These are phyloP conservation scores for Colinus virginianus DNA, from an alignment of 2,113 vertebrate species.

Conservation along the genomic window DNA sequence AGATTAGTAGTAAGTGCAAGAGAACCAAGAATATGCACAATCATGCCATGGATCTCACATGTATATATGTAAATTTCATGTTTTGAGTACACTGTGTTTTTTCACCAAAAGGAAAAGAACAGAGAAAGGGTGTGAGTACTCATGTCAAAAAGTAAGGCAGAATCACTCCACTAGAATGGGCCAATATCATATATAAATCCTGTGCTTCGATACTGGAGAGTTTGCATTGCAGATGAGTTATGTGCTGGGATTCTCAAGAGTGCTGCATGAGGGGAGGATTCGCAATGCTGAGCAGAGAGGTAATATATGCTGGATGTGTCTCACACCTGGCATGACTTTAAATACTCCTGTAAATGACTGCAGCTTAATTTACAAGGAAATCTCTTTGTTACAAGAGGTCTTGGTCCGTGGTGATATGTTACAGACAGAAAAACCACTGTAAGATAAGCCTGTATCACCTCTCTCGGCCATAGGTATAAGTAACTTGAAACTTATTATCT, in stretches of 20 bases:
- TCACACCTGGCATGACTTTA: neutral
- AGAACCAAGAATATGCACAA: neutral
- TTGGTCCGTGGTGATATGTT: neutral
- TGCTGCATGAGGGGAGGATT: neutral
- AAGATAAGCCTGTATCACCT: neutral
- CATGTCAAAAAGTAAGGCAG: neutral
- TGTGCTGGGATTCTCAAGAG: neutral
- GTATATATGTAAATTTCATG: neutral
- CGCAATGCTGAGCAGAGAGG: neutral
- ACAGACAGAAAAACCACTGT: neutral
- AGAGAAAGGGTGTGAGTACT: neutral
- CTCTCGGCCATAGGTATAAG: neutral
- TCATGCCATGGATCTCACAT: neutral
- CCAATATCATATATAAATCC: neutral
- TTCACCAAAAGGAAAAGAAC: neutral
- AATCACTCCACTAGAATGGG: neutral
- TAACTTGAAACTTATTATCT: rapidly evolving
- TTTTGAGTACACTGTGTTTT: neutral
- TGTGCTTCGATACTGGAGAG: neutral
- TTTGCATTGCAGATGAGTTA: neutral
- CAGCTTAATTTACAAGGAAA: neutral
- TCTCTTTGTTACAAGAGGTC: neutral
- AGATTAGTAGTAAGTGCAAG: neutral
- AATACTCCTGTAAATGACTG: neutral
- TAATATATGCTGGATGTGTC: neutral